phyloP scores from a whole-genome alignment of 2,113 vertebrate species.

The Channa maculata region DNA sequence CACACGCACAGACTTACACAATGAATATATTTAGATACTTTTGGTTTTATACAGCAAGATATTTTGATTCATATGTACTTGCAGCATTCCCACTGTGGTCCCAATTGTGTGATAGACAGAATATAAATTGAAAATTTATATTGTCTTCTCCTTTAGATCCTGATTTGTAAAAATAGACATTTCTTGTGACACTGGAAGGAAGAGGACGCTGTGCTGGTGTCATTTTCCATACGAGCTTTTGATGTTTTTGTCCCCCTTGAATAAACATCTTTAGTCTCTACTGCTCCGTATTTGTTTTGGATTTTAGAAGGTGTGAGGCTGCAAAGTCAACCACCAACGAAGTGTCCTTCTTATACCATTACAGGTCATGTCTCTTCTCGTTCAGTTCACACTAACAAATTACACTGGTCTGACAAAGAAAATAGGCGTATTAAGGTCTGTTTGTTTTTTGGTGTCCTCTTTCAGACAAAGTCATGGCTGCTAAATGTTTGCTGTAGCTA shows the following conservation, averaged over 20 bases:
- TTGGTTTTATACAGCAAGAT: constrained; percentile 43
- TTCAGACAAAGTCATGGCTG: constrained; percentile 63
- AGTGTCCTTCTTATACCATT: constrained; percentile 64
- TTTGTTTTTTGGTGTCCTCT: constrained; percentile 58
- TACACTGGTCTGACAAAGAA: constrained; percentile 55
- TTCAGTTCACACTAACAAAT: constrained; percentile 65
- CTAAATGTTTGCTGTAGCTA: constrained; percentile 57
- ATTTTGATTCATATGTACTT: constrained; percentile 61
- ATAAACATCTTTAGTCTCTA: constrained; percentile 34
- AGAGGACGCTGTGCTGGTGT: constrained; percentile 22
- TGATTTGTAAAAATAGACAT: constrained; percentile 66
- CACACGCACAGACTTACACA: constrained; percentile 11
- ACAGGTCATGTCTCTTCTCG: constrained; percentile 61
- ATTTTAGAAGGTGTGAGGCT: constrained; percentile 53
- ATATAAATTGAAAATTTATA: constrained; percentile 83
- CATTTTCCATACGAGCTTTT: constrained; percentile 37
- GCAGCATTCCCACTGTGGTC: constrained; percentile 49
- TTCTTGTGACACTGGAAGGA: constrained; percentile 46
- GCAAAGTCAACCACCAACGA: constrained; percentile 42
- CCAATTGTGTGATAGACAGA: constrained; percentile 77
- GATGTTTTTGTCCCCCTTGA: constrained; percentile 22
- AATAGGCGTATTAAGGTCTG: constrained; percentile 67
- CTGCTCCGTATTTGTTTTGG: constrained; percentile 44
- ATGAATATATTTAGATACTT: constrained; percentile 47
- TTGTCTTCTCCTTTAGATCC: constrained; percentile 71